Evolutionary conservation across 1,140 invertebrate species (phyloP).

Genomic region (Akabosia matsudoensis): DNA sequence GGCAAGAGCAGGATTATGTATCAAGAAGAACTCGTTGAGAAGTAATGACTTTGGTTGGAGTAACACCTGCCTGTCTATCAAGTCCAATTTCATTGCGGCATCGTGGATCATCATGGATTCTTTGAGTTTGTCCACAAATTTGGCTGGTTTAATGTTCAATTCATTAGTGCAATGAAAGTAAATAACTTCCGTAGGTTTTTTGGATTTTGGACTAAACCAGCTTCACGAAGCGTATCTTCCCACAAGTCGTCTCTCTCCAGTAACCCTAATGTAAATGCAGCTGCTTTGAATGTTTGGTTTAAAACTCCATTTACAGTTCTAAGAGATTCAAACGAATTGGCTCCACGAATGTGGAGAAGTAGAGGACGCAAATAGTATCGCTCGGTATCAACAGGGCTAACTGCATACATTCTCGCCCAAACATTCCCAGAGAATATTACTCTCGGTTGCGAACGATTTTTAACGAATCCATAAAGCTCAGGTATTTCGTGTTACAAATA

Average conservation of each 20-base stretch:
- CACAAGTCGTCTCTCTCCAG: constrained; percentile 50
- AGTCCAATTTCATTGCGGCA: too few species aligned
- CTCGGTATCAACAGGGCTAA: constrained; percentile 46
- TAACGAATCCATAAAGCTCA: constrained; percentile 49
- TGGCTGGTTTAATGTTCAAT: constrained; percentile 47
- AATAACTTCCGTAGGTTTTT: constrained; percentile 50
- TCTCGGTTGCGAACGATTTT: constrained; percentile 48
- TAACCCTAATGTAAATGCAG: constrained; percentile 43
- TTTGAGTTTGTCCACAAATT: constrained; percentile 51
- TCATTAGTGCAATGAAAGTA: constrained; percentile 50
- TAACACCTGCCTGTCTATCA: too few species aligned
- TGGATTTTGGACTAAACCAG: constrained; percentile 32
- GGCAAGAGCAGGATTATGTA: too few species aligned
- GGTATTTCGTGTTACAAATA: constrained; percentile 51
- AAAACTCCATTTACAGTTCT: constrained; percentile 31
- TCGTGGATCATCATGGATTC: constrained; percentile 45
- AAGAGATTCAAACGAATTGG: constrained; percentile 35
- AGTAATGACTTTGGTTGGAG: too few species aligned
- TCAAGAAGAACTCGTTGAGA: too few species aligned
- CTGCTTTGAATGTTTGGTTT: constrained; percentile 32
- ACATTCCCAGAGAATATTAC: constrained; percentile 49
- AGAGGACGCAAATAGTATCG: constrained; percentile 48
- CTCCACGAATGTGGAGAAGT: constrained; percentile 45
- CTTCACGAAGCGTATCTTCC: constrained; percentile 45
- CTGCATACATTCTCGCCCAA: constrained; percentile 48